Evolutionary conservation across 2,888 invertebrate species (phyloP).

Genomic region (Sarcophaga rosellei): DNA sequence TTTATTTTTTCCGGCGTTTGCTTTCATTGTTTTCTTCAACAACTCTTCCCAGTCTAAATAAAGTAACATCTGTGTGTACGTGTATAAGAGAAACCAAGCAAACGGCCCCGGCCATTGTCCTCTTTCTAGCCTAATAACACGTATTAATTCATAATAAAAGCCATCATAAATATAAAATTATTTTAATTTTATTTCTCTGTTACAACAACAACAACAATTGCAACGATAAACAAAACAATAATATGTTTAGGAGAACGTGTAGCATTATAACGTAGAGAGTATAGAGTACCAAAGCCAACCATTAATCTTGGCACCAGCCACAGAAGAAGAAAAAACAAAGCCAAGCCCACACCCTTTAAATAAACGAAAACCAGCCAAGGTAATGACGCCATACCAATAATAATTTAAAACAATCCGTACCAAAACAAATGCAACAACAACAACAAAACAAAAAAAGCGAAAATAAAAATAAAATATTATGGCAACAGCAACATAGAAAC

Average conservation of each 20-base stretch:
- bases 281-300: conserved; percentile 32
- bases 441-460: neutral
- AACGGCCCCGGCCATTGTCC: neutral
- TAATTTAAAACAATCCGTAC: conserved; percentile 58
- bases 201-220: conserved; percentile 5
- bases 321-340: neutral
- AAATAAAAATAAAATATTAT: conserved; percentile 53
- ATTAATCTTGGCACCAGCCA: conserved; percentile 68
- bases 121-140: conserved; percentile 44
- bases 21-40: neutral
- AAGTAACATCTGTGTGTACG: neutral
- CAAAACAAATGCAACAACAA: conserved; percentile 27
- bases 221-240: neutral
- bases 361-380: conserved; percentile 41
- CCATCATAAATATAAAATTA: neutral
- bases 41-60: neutral
- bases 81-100: neutral
- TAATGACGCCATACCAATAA: conserved; percentile 67
- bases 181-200: conserved; percentile 23
- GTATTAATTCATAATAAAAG: conserved; percentile 54
- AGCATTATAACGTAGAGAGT: neutral
- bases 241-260: neutral
- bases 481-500: conserved; percentile 3
- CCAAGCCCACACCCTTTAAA: conserved; percentile 64
- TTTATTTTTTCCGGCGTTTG: neutral